Evolutionary conservation across 2,113 vertebrate genomes (phyloP), one percentile per base, ranked within the genome.

Genomic region (Psilopogon haemacephalus): DNA sequence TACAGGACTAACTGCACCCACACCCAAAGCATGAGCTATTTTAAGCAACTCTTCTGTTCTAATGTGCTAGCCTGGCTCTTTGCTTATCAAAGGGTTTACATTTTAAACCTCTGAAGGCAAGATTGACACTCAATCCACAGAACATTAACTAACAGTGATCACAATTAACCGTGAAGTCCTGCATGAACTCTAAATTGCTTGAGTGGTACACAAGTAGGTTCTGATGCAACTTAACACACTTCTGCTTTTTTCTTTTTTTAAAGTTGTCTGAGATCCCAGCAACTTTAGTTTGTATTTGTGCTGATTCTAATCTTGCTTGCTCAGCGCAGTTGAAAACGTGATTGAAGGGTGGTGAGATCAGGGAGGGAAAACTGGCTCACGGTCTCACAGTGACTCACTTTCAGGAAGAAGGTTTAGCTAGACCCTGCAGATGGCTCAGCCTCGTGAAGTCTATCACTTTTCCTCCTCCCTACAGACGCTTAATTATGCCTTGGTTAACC

Each of bases 401-500:
- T 90, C 89, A 93, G 92, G 89, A 94, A 93, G 84, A 77, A 91
- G 83, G 77, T 93, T 89, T 95, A 85, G 65, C 71, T 74, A 75
- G 89, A 93, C 56, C 82, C 62, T 74, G 90, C 73, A 90, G 85
- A 38, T 44, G 88, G 48, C 83, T 77, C 64, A 92, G 86, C 88
- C 70, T 64, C 54, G 56, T 87, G 62, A 87, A 64, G 67, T 90
- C 88, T 94, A 38, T 88, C 55, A 44, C 84, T 94, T 81, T 79
- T 77, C 68, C 75, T 76, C 48, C 80, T 84, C 76, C 78, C 64
- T 65, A n/a, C 83, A 92, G 77, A 70, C 88, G 84, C 75, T 91
- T 95, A 88, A 89, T 97, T 90, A 89, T 33, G 90, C 69, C 88
- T 93, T 82, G 64, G 64, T 93, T 96, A 95, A 71, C 32, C 71